Conservation (phyloP, 2,113 vertebrate species). For the Taxidea taxus region DNA sequence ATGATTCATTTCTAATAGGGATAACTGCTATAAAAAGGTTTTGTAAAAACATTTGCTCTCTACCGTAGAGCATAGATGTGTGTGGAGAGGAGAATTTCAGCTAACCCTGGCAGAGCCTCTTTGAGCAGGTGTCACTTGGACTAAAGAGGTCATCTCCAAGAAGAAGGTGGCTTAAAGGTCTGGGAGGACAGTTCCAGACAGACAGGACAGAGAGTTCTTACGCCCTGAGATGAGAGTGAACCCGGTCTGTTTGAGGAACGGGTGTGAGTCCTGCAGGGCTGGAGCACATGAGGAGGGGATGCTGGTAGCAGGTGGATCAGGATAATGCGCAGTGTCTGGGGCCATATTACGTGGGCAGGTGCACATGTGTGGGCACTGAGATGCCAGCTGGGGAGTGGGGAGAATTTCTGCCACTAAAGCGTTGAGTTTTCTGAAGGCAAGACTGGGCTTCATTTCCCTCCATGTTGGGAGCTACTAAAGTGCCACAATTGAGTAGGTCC, state of each 20-base stretch:
- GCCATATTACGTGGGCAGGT: background rate
- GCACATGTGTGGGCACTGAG: accelerated
- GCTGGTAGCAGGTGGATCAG: background rate
- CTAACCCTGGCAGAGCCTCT: background rate
- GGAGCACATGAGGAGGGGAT: accelerated
- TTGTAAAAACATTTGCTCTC: too few relatives aligned
- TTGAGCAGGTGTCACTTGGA: background rate
- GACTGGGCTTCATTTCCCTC: background rate
- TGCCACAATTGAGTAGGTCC: background rate
- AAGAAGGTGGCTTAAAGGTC: background rate
- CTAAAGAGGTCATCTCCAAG: background rate
- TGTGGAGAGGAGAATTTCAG: background rate
- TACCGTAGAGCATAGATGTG: background rate
- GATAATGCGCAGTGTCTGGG: too few relatives aligned
- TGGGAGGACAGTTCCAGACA: background rate
- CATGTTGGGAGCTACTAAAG: background rate
- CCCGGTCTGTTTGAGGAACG: background rate
- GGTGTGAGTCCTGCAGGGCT: background rate
- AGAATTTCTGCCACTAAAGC: background rate
- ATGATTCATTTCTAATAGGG: background rate
- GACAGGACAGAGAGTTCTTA: background rate
- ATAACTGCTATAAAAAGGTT: background rate
- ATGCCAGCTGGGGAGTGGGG: accelerated
- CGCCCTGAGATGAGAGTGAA: background rate
- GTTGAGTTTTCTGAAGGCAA: background rate